Conservation (phyloP, 2,888 invertebrate genomes). For the Podabrus alpinus region DNA sequence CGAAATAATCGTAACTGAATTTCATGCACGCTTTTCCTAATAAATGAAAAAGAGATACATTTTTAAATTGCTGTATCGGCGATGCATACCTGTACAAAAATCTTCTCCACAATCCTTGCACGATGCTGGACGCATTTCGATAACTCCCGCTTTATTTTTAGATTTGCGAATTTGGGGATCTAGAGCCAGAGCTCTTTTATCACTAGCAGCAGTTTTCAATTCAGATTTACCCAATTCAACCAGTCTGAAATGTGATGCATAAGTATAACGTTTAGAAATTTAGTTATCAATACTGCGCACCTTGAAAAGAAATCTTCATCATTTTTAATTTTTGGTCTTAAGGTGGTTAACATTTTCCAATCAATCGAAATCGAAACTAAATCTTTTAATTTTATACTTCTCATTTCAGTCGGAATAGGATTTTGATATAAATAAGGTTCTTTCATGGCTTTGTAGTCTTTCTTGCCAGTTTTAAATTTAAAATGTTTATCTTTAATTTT, state of each 20-base stretch:
- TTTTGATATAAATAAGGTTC: constrained; percentile 71
- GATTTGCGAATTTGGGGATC: constrained; percentile 72
- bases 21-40: constrained; percentile 60
- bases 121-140: constrained; percentile 74
- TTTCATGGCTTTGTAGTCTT: constrained; percentile 69
- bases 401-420: constrained; percentile 85
- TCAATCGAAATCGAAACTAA: constrained; percentile 84
- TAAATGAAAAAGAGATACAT: constrained; percentile 28
- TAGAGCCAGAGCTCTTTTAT: constrained; percentile 68
- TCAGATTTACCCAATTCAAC: constrained; percentile 82
- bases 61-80: background rate
- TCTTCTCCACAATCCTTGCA: constrained; percentile 86
- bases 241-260: constrained; percentile 59
- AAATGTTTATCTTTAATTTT: constrained; percentile 77
- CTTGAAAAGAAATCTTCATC: constrained; percentile 89
- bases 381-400: constrained; percentile 72
- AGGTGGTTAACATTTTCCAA: constrained; percentile 91
- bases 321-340: constrained; percentile 78
- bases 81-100: constrained; percentile 71
- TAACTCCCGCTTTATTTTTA: constrained; percentile 83
- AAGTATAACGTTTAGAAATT: background rate
- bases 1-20: constrained; percentile 63
- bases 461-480: constrained; percentile 74
- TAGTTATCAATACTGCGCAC: constrained; percentile 49
- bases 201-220: constrained; percentile 70